Evolutionary conservation across 2,888 invertebrate species (phyloP).

Genomic region (Nemotelus pantherinus): DNA sequence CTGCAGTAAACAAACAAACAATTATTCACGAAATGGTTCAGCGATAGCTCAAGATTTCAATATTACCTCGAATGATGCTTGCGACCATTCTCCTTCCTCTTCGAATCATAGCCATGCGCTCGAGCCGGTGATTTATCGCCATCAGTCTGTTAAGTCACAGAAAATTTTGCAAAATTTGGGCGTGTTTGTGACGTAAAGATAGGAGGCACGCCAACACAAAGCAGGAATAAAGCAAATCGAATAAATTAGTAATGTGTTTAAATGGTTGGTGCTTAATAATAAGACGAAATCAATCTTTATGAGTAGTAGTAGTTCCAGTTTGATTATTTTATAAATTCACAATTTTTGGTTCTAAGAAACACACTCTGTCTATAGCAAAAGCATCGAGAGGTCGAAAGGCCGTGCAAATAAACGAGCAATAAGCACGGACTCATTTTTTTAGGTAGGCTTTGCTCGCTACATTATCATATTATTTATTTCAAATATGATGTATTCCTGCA

Average conservation of each 20-base stretch:
- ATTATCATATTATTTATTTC: slow-evolving; percentile 19
- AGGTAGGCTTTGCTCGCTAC: slow-evolving; percentile 31
- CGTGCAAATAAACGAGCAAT: slow-evolving; percentile 10
- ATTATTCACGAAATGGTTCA: slow-evolving; percentile 14
- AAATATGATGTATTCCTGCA: slow-evolving; percentile 44
- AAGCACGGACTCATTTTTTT: slow-evolving; percentile 46
- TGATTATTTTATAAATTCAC: slow-evolving; percentile 30
- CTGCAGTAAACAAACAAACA: slow-evolving; percentile 62
- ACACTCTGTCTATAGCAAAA: slow-evolving; percentile 41
- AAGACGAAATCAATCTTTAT: slow-evolving; percentile 48
- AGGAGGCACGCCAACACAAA: slow-evolving; percentile 53
- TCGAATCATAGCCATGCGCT: slow-evolving; percentile 43
- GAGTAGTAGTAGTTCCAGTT: slow-evolving; percentile 45
- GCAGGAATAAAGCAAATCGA: slow-evolving; percentile 55
- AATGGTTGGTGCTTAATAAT: slow-evolving; percentile 47
- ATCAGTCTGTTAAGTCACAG: slow-evolving; percentile 55
- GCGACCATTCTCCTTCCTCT: slow-evolving; percentile 48
- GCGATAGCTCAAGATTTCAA: background rate
- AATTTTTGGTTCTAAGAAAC: slow-evolving; percentile 27
- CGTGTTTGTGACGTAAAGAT: slow-evolving; percentile 54
- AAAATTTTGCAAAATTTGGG: slow-evolving; percentile 50
- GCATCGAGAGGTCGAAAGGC: slow-evolving; percentile 36
- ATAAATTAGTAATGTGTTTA: slow-evolving; percentile 52
- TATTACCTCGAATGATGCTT: slow-evolving; percentile 54
- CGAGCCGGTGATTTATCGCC: slow-evolving; percentile 48